A percentile compares a stretch with the other conserved stretches of the same genome.
Evolutionary conservation across 2,797 vertebrate species (phyloP).

Genomic region (Bovichtus diacanthus): DNA sequence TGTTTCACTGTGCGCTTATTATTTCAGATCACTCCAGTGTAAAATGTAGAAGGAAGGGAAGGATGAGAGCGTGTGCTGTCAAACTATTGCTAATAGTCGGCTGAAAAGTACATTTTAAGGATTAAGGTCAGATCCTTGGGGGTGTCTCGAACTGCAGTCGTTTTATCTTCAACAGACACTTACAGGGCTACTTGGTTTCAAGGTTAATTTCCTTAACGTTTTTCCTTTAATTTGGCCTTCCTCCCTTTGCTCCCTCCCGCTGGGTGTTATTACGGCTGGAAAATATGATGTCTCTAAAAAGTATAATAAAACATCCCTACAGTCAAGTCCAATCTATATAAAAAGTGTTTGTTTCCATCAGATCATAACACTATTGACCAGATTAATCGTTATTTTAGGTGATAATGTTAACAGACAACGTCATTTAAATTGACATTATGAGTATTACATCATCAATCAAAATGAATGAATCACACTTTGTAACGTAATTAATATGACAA

Average conservation of each 20-base stretch:
- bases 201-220: constrained; percentile 12
- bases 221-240: neutral
- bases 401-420: neutral
- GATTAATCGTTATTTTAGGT: neutral
- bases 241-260: neutral
- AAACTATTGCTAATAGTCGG: constrained; percentile 19
- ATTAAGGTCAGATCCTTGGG: constrained; percentile 52
- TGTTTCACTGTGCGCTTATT: constrained; percentile 28
- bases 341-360: neutral
- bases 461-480: neutral
- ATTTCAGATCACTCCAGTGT: constrained; percentile 34
- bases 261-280: neutral
- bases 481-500: neutral
- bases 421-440: neutral
- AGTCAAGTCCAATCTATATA: neutral
- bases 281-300: neutral
- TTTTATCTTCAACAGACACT: constrained; percentile 31
- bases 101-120: constrained; percentile 43
- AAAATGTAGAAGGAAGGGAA: constrained; percentile 38
- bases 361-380: neutral
- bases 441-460: neutral
- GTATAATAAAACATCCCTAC: neutral
- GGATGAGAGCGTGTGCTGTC: constrained; percentile 23
- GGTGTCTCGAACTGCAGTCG: constrained; percentile 3
- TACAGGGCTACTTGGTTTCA: constrained; percentile 23